Conservation (phyloP, 1,140 invertebrate genomes). For the Neodiprion virginianus region DNA sequence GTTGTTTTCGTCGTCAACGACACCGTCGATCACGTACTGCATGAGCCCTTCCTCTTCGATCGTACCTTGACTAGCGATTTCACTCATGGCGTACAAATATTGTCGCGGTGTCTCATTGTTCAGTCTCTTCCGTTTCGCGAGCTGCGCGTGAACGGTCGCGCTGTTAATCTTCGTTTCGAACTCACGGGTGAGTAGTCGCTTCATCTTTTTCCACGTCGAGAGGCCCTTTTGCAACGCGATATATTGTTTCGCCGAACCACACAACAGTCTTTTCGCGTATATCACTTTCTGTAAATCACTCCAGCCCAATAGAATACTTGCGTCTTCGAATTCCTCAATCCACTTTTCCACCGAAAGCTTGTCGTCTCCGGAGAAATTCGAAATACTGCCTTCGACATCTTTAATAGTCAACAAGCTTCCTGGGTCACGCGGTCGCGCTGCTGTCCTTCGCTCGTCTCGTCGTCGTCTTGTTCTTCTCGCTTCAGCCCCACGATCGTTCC, state of each 20-base stretch:
- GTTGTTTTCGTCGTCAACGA: slow-evolving; percentile 25
- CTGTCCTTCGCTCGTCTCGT: neutral
- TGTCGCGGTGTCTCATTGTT: slow-evolving; percentile 26
- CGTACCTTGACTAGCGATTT: slow-evolving; percentile 28
- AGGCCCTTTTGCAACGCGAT: slow-evolving; percentile 24
- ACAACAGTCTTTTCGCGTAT: slow-evolving; percentile 34
- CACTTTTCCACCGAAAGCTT: slow-evolving; percentile 28
- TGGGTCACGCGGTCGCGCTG: neutral
- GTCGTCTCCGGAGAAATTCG: slow-evolving; percentile 29
- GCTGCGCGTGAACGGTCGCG: slow-evolving; percentile 28
- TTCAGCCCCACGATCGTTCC: too few relatives aligned
- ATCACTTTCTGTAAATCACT: slow-evolving; percentile 40
- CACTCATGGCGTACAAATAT: slow-evolving; percentile 33
- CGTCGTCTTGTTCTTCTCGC: neutral
- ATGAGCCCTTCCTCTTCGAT: slow-evolving; percentile 36
- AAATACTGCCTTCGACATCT: slow-evolving; percentile 35
- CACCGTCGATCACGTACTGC: slow-evolving; percentile 41
- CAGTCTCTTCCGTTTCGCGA: slow-evolving; percentile 22
- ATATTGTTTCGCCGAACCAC: slow-evolving; percentile 32
- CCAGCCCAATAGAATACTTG: slow-evolving; percentile 30
- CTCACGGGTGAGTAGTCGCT: slow-evolving; percentile 21
- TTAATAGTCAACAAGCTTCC: slow-evolving; percentile 28
- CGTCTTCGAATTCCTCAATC: slow-evolving; percentile 41
- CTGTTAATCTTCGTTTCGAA: slow-evolving; percentile 27
- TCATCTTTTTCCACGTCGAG: slow-evolving; percentile 25